Base-by-base conservation (phyloP, 2,888 invertebrate genomes). In the Mesoligia furuncula region DNA sequence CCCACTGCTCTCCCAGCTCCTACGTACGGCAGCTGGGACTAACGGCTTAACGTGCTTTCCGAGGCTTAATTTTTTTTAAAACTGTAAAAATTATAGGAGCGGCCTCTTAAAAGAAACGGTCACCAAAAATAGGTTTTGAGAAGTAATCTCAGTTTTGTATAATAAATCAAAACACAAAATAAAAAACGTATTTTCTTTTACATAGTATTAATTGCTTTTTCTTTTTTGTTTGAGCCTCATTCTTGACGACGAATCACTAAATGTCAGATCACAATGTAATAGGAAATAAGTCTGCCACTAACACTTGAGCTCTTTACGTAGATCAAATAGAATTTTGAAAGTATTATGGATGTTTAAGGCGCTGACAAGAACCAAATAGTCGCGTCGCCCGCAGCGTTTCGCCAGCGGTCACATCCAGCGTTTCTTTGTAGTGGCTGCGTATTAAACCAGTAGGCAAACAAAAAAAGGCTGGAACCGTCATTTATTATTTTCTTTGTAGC, bases 401-500 rank as follows among this genome's bases (percentile, higher is more conserved):
- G 24, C 36, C 24, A 54, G 17, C 6, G 3, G 51, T 69, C 64
- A 62, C 31, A 80, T 80, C 73, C 8, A 81, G 81, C 4, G 39
- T 61, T 42, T 71, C 67, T 77, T 59, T 77, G n/a, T 70, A 48
- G 20, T 65, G 17, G 17, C 27, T 31, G 11, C 66, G 61, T 61
- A n/a, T 54, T 45, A 51, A 36, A n/a, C 24, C 42, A 20, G 39
- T 51, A 31, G 70, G 64, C 59, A 57, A 66, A 77, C 15, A 27
- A 79, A 42, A 81, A 81, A 71, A 15, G n/a, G 27, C 68, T 54
- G 45, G 59, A 48, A 77, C 64, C 66, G 59, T 71, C 69, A 81
- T 81, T 81, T 68, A 65, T 81, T 81, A 75, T 67, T 64, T 75
- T 71, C 73, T 82, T 82, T 77, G 71, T 66, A 61, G 70, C 69